Evolutionary conservation across 2,113 vertebrate species (phyloP), one percentile per base, ranked within the genome.

Genomic region (Odocoileus virginianus): DNA sequence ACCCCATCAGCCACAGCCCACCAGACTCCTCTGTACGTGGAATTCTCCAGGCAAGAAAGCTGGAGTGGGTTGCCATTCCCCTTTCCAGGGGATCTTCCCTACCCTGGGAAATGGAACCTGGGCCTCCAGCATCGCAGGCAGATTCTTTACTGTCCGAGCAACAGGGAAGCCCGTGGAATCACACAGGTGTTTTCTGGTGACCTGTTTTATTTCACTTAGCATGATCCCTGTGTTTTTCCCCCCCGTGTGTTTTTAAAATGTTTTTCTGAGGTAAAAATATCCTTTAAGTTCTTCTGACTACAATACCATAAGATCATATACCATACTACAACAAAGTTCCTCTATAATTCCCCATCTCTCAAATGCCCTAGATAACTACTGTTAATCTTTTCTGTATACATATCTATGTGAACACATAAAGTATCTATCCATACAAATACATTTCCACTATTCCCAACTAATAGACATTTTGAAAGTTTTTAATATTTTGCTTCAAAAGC

Each of bases 201-300:
- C 25, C 3, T 15, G 52, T 36, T 94, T 95, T 95, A 60, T 67
- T 90, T 87, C 50, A 95, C 43, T 76, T 58, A 67, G 16, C 40
- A 76, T 54, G 55, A 93, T 97, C 12, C 13, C 27, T 60, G 15
- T 15, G 47, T 78, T 67, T 85, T 27, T 11, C 2, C 0, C 57
- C 25, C 25, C 57, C 25, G 25, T 58, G 25, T 58, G 43, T 86
- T 74, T 87, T 40, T 93, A 85, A 78, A 60, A 87, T 81, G 15
- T 90, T 96, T 76, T 94, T 90, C 33, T 76, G 58, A 87, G 89
- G 40, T 91, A 91, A 96, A 91, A 90, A 64, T 50, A 60, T 30
- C 28, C 52, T 94, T 74, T 45, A 52, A 83, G 21, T 47, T 92
- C 94, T 91, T 86, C 54, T 89, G 57, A 82, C 60, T 47, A 50